phyloP scores from a whole-genome alignment of 2,888 invertebrate species.

The Furcula furcula region DNA sequence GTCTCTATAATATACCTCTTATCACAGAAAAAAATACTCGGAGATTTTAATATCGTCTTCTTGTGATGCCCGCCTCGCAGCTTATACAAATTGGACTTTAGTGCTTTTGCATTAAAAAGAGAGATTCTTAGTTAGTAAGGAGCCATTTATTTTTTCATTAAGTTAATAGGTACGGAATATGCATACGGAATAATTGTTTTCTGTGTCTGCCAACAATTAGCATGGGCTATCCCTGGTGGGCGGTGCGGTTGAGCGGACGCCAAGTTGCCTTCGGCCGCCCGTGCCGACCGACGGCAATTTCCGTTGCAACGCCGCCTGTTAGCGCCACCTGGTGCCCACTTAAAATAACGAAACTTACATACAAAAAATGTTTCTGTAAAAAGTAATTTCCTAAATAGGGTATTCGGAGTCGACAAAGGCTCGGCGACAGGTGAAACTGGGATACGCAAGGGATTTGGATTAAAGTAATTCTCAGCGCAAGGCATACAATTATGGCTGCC shows the following conservation, averaged over 20 bases:
- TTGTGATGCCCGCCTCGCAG: no score
- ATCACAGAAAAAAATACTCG: no score
- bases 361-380: constrained; percentile 25
- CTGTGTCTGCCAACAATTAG: constrained; percentile 58
- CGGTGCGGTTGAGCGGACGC: constrained; percentile 36
- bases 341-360: constrained; percentile 44
- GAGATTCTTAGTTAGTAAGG: no score
- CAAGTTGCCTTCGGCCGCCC: constrained; percentile 36
- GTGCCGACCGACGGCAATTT: constrained; percentile 59
- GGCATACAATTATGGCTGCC: constrained; percentile 47
- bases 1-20: no score
- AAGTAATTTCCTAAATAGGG: constrained; percentile 43
- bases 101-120: no score
- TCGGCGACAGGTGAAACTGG: constrained; percentile 47
- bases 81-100: no score
- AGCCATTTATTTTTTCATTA: no score
- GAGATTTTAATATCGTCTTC: no score
- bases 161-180: no score
- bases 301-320: constrained; percentile 56
- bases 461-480: constrained; percentile 41
- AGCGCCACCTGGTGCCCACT: constrained; percentile 58
- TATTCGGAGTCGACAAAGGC: constrained; percentile 28
- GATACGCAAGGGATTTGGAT: constrained; percentile 40
- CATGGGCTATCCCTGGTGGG: constrained; percentile 39
- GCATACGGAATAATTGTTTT: constrained; percentile 71